phyloP scores from a whole-genome alignment of 2,113 vertebrate genomes.

The Proteles cristata region DNA sequence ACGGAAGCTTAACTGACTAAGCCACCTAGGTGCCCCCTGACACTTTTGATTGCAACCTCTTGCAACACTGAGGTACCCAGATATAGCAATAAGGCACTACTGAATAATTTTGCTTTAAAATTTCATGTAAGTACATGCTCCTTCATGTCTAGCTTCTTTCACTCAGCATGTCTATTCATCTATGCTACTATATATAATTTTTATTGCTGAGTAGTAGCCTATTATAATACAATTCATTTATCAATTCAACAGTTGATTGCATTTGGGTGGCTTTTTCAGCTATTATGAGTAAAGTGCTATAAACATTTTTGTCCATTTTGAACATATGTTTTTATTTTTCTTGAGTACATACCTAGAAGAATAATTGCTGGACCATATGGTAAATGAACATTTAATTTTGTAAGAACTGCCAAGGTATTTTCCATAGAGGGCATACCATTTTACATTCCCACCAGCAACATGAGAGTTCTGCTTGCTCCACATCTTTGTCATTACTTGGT shows the following conservation, averaged over 20 bases:
- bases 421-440: neutral
- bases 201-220: neutral
- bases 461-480: neutral
- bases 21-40: too few relatives aligned
- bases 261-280: neutral
- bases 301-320: neutral
- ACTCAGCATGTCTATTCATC: neutral
- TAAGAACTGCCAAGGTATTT: slow-evolving; percentile 9
- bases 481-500: neutral
- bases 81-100: neutral
- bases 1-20: too few relatives aligned
- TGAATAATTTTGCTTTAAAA: slow-evolving; percentile 17
- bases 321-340: neutral
- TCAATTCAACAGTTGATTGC: neutral
- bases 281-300: neutral
- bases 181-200: neutral
- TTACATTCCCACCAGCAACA: neutral
- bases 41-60: neutral
- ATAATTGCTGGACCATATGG: neutral
- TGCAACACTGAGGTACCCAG: neutral
- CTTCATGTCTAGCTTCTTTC: neutral
- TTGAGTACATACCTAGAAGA: neutral
- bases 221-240: neutral
- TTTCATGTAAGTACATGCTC: neutral
- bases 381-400: neutral